Base-by-base conservation (phyloP, 2,797 vertebrate genomes). In the Poliocrania exsul region DNA sequence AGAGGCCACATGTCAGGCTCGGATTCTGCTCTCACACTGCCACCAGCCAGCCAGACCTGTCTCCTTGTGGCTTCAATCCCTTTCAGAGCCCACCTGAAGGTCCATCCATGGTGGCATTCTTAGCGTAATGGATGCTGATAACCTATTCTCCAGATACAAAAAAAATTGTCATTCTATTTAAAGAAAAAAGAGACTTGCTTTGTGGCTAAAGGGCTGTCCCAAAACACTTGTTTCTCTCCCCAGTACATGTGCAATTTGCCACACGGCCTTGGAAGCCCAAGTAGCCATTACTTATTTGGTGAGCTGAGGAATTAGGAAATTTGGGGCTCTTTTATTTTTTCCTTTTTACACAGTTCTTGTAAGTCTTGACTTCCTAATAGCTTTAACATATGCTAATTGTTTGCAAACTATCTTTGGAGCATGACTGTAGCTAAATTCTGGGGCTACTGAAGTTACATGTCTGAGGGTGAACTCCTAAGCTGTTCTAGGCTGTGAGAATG, bases 41-140 rank as follows among this genome's bases (percentile, higher is more conserved):
- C 50, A 31, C 29, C 51, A 78, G 37, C 16, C 31, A 73, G 38
- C 7, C n/a, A 31, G 51, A 23, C 23, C 21, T 6, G 6, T 10
- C 38, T 62, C 20, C 53, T 40, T 1, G 3, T 5, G n/a, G 33
- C 16, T 56, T 62, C 29, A 31, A 6, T 14, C 38, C 50, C 51
- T 62, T 54, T 35, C 42, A 54, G 64, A 79, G 67, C 29, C 37
- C 46, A 31, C n/a, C 23, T 64, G 24, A 44, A 75, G 31, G 13
- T 26, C 28, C 1, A 0, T 19, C 47, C 7, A 1, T 10, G 10
- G 6, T 38, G 53, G 20, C 38, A 20, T 70, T 46, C 38, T 15
- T 20, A 6, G 10, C 35, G 40, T 26, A 42, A 50, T 1, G 11
- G 25, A 26, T n/a, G n/a, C 21, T 14, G 13, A 58, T 12, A 86